Evolutionary conservation across 2,888 invertebrate genomes (phyloP).

Genomic region (Dendrolimus houi): DNA sequence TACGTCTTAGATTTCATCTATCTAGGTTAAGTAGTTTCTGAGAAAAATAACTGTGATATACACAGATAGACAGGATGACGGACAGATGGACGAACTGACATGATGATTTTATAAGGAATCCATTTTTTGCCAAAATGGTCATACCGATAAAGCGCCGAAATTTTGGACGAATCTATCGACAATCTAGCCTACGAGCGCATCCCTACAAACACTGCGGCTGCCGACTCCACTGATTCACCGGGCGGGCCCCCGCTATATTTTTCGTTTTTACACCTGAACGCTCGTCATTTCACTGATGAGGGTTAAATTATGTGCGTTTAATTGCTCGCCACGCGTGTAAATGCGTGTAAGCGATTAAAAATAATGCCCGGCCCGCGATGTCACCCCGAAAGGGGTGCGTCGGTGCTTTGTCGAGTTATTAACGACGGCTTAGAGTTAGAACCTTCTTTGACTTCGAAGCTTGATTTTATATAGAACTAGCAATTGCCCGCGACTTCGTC

Average conservation of each 20-base stretch:
- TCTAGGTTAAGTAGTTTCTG: no score
- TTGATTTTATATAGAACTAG: no score
- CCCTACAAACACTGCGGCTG: constrained; percentile 30
- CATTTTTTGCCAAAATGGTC: no score
- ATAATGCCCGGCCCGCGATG: background rate
- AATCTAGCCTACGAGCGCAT: background rate
- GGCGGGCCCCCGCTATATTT: constrained; percentile 28
- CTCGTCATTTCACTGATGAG: constrained; percentile 22
- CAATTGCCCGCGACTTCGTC: no score
- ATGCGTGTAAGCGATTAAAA: background rate
- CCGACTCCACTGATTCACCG: constrained; percentile 3
- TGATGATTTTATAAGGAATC: no score
- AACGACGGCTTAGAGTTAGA: background rate
- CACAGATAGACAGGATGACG: no score
- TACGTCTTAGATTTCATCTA: no score
- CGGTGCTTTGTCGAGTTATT: background rate
- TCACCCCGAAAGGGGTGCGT: background rate
- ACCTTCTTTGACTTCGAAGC: background rate
- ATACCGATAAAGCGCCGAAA: no score
- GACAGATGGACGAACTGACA: no score
- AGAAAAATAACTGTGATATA: no score
- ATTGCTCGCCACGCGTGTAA: background rate
- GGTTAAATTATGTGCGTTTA: constrained; percentile 6
- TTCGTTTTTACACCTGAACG: constrained; percentile 51
- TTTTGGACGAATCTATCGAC: background rate